Percentiles rank a stretch among this genome's conserved stretches.
Conservation (phyloP, 2,888 invertebrate genomes). For the Hipparchia sbordonii region DNA sequence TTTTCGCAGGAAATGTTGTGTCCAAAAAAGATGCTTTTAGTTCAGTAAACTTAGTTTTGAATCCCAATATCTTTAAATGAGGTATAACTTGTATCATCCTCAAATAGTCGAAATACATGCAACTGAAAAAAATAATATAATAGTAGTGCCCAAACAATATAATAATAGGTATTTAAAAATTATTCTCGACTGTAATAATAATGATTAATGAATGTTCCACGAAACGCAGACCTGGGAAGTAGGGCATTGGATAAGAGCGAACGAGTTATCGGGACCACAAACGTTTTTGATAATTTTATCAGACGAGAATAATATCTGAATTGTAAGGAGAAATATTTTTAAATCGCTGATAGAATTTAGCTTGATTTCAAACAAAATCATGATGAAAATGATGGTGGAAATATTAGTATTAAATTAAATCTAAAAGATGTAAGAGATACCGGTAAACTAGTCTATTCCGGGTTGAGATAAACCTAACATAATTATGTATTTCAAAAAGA, state of each 20-base stretch:
- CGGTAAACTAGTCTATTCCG: conserved; percentile 9
- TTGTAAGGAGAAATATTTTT: neutral
- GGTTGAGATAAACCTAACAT: conserved; percentile 22
- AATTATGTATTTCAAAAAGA: conserved; percentile 15
- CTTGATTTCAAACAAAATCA: neutral
- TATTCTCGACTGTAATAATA: neutral
- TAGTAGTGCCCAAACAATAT: neutral
- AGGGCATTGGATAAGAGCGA: conserved; percentile 56
- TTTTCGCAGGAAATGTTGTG: too few species aligned
- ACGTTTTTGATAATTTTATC: conserved; percentile 27
- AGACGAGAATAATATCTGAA: conserved; percentile 1
- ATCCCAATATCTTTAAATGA: too few species aligned
- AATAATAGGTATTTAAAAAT: neutral
- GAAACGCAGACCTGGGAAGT: conserved; percentile 50
- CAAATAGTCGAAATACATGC: neutral
- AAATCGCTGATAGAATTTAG: neutral
- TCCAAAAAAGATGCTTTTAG: too few species aligned
- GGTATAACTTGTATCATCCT: too few species aligned
- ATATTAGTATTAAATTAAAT: too few species aligned
- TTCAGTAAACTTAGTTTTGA: too few species aligned
- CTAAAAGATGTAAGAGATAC: too few species aligned
- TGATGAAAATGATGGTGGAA: too few species aligned
- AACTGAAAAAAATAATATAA: neutral
- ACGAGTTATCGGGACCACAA: conserved; percentile 23
- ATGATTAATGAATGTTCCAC: neutral